A percentile compares a stretch with the other conserved stretches of the same genome.
Conservation (phyloP, 2,113 vertebrate genomes). For the Gopherus evgoodei region DNA sequence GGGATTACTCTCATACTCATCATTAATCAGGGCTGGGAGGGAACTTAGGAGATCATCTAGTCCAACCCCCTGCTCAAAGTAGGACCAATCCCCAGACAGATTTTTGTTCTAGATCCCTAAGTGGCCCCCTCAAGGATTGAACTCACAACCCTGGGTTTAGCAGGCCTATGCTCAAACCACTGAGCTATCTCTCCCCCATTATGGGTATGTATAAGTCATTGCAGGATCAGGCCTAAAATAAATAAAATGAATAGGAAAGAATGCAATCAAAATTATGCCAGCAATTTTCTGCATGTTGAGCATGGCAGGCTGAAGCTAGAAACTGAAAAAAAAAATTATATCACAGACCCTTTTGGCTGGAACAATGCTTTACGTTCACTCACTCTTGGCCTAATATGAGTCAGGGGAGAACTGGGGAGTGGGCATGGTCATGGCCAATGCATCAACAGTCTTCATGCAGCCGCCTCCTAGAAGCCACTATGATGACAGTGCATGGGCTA, state of each 20-base stretch:
- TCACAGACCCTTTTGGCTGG: neutral
- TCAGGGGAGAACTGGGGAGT: fast-evolving
- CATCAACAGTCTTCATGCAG: neutral
- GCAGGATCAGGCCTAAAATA: too few species aligned
- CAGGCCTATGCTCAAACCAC: too few species aligned
- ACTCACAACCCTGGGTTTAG: too few species aligned
- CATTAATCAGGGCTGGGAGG: too few species aligned
- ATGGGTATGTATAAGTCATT: too few species aligned
- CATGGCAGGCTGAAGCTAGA: neutral
- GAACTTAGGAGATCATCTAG: too few species aligned
- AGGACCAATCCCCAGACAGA: too few species aligned
- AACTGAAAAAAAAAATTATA: neutral
- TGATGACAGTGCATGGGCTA: fast-evolving
- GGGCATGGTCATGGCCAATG: fast-evolving
- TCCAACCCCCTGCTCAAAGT: too few species aligned
- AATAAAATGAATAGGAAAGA: neutral
- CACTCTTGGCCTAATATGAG: fast-evolving
- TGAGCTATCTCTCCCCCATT: too few species aligned
- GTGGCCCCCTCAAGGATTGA: too few species aligned
- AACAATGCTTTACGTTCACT: neutral
- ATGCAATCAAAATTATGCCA: neutral
- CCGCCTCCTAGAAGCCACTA: neutral
- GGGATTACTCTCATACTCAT: too few species aligned
- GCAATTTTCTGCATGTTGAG: neutral
- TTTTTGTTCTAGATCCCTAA: too few species aligned